Base-by-base conservation (phyloP, 2,888 invertebrate species). In the Neuroscelio doddi region DNA sequence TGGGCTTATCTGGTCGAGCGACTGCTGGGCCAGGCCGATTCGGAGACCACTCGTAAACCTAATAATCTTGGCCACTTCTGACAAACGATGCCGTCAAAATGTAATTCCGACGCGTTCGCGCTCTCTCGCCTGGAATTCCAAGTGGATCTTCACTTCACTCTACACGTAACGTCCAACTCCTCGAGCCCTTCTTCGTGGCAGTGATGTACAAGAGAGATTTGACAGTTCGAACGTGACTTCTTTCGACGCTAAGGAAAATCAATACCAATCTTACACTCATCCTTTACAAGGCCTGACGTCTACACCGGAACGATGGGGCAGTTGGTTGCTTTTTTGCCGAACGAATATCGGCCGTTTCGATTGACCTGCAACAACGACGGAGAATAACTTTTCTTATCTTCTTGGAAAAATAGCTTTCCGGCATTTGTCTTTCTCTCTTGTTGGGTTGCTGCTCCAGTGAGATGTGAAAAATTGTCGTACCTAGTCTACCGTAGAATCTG, bases 71-170 rank as follows among this genome's bases (percentile, higher is more conserved):
- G 74, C 78, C 76, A 75, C 78, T 79, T 73, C 76, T 81, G 81
- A 81, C 81, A 81, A 81, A 81, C 77, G 81, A 81, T 77, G 70
- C 79, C 80, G 81, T 81, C 80, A 81, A 81, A 81, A 81, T 78
- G 81, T 81, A 80, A 81, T 79, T 79, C 78, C 78, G 73, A 63
- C 70, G 73, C 71, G 72, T 74, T 74, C 71, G 64, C 69, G 62
- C 71, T 72, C 63, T 63, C 52, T 66, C 64, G 45, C 39, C 53
- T 58, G 59, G 76, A 78, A 79, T 79, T 77, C 76, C 73, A 77
- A 76, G 76, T 74, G 74, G 74, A 72, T 66, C 73, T 64, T 61
- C 56, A 49, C 56, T 42, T 49, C 56, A 36, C 56, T 61, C 57
- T 34, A 57, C 47, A 52, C 52, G 52, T n/a, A n/a, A n/a, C n/a